Conservation (phyloP, 37 sponge, comb jelly and placozoan species). For the Hormiphora californensis region DNA sequence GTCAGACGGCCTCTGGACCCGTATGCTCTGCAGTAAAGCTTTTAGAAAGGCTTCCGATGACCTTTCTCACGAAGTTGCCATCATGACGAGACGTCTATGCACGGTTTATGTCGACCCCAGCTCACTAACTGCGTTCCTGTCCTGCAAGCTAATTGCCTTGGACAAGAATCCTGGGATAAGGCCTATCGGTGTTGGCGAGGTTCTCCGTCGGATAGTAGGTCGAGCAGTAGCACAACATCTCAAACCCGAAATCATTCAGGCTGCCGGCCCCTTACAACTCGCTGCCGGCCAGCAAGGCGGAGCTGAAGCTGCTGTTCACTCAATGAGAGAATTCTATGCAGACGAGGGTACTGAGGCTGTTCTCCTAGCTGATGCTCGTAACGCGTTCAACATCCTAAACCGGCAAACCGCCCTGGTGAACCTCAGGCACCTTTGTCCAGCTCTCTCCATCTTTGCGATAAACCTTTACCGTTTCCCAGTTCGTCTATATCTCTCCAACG, state of each 20-base stretch:
- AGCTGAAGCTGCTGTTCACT: conserved; percentile 44
- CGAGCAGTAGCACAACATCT: not conserved
- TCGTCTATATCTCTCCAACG: not conserved
- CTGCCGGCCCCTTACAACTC: conserved; percentile 31
- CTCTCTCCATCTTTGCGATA: not conserved
- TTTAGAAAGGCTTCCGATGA: not conserved
- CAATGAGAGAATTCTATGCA: not conserved
- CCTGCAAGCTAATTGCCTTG: conserved; percentile 27
- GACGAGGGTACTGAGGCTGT: not conserved
- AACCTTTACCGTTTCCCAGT: conserved; percentile 35
- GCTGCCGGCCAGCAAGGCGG: conserved; percentile 31
- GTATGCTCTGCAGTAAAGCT: not conserved
- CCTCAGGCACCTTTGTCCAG: conserved; percentile 40
- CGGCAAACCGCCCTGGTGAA: conserved; percentile 50
- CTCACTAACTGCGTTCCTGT: not conserved
- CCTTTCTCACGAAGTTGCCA: not conserved
- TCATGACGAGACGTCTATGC: not conserved
- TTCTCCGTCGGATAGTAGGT: conserved; percentile 44
- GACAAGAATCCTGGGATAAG: conserved; percentile 54
- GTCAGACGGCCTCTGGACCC: not conserved
- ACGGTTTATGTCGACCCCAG: conserved; percentile 7
- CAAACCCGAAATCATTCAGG: not conserved
- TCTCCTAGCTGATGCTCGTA: conserved; percentile 53
- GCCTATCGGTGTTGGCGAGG: conserved; percentile 62
- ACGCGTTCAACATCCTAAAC: conserved; percentile 55